Conservation (phyloP, 2,797 vertebrate species). For the Lycodopsis pacificus region DNA sequence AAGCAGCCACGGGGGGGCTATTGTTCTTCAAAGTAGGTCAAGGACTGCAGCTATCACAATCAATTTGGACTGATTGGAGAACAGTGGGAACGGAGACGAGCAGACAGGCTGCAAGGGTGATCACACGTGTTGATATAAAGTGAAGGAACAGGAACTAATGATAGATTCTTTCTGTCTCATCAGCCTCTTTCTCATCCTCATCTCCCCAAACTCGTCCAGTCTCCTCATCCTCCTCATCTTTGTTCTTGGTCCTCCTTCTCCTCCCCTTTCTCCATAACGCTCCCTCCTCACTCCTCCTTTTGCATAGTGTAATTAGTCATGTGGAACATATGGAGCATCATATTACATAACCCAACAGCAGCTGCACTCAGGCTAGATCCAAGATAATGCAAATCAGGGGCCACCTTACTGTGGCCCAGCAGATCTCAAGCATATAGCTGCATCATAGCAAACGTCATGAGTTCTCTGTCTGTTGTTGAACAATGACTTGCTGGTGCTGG, state of each 20-base stretch:
- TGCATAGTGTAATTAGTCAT: slow-evolving; percentile 73
- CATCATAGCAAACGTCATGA: slow-evolving; percentile 38
- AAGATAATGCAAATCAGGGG: slow-evolving; percentile 59
- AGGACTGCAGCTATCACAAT: slow-evolving; percentile 80
- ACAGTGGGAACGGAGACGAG: slow-evolving; percentile 49
- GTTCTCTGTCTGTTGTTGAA: slow-evolving; percentile 42
- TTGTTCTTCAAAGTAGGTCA: slow-evolving; percentile 87
- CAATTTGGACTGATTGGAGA: slow-evolving; percentile 80
- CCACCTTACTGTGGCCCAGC: slow-evolving; percentile 28
- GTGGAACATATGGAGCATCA: slow-evolving; percentile 77
- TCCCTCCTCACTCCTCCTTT: slow-evolving; percentile 57
- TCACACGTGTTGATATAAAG: slow-evolving; percentile 80
- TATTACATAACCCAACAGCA: slow-evolving; percentile 77
- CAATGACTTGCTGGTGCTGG: slow-evolving; percentile 41
- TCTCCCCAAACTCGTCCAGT: slow-evolving; percentile 41
- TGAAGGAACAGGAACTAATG: slow-evolving; percentile 77
- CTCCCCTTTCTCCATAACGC: slow-evolving; percentile 43
- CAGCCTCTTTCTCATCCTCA: slow-evolving; percentile 40
- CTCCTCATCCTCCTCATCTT: slow-evolving; percentile 48
- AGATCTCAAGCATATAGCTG: slow-evolving; percentile 54
- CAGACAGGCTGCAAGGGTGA: slow-evolving; percentile 64
- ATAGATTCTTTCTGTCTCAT: slow-evolving; percentile 58
- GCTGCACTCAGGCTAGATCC: slow-evolving; percentile 56
- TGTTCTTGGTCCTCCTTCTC: slow-evolving; percentile 43
- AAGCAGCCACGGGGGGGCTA: slow-evolving; percentile 67